Evolutionary conservation across 2,888 invertebrate species (phyloP).

Genomic region (Drosophila maculinotata): DNA sequence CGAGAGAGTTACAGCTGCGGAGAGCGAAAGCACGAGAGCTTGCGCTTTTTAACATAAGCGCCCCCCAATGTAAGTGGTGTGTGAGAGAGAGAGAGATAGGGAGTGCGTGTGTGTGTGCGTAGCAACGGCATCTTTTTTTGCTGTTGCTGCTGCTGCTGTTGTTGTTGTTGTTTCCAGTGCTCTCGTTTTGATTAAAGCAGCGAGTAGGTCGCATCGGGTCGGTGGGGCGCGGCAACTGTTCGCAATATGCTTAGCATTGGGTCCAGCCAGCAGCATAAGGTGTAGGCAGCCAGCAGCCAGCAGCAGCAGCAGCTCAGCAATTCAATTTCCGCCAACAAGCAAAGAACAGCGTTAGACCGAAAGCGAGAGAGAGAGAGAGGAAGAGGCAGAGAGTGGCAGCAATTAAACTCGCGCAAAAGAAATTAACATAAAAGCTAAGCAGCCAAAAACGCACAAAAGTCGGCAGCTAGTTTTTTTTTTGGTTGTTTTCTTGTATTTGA

Average conservation of each 20-base stretch:
- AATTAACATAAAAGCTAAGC: slow-evolving; percentile 72
- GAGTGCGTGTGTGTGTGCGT: slow-evolving; percentile 11
- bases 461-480: slow-evolving; percentile 55
- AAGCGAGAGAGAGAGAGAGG: slow-evolving; percentile 39
- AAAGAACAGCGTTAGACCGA: slow-evolving; percentile 40
- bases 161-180: slow-evolving; percentile 69
- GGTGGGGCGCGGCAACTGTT: slow-evolving; percentile 69
- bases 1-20: slow-evolving; percentile 4
- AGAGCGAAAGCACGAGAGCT: slow-evolving; percentile 33
- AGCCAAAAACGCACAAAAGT: slow-evolving; percentile 57
- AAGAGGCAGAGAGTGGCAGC: slow-evolving; percentile 48
- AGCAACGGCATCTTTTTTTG: slow-evolving; percentile 12
- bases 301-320: slow-evolving; percentile 38
- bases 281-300: slow-evolving; percentile 20
- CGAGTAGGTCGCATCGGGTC: slow-evolving; percentile 59
- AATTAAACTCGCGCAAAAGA: slow-evolving; percentile 70
- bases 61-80: slow-evolving; percentile 42
- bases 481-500: slow-evolving; percentile 18
- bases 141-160: slow-evolving; percentile 6
- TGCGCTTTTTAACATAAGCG: slow-evolving; percentile 38
- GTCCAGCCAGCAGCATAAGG: slow-evolving; percentile 55
- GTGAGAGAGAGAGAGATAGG: slow-evolving; percentile 15
- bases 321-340: slow-evolving; percentile 75
- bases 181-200: slow-evolving; percentile 80
- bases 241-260: slow-evolving; percentile 68